Base-by-base conservation (phyloP, 2,888 invertebrate species). In the Heliconius hortense region DNA sequence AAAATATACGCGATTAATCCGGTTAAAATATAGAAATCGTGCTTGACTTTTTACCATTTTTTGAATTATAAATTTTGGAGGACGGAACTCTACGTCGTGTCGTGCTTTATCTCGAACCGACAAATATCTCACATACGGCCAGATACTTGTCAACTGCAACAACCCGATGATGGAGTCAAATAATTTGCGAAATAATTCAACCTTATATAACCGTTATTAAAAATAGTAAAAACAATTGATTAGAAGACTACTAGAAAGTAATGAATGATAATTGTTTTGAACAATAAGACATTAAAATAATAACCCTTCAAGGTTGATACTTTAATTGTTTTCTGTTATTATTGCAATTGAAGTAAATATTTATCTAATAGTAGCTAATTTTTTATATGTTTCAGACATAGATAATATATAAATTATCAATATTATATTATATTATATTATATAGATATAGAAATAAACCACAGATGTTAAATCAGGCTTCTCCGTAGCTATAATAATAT, bases 201-300 rank as follows among this genome's bases (percentile, higher is more conserved):
- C 15, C 15, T 69, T 59, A 35, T 24, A 70, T 7, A 59, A 56
- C 24, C 10, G 21, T 18, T 24, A 28, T 24, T 28, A 56, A 56
- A 59, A 31, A 35, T 18, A n/a, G 15, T 63, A 63, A 21, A 63
- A 63, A 63, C 63, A 35, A 63, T 10, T 1, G 28, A 63, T 21
- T 63, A n/a, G 63, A 35, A 63, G 43, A 48, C 43, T 48, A 48
- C 43, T 48, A 48, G 70, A 70, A 70, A 70, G 70, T 70, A 35
- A 59, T 70, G 31, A 43, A 48, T 62, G 31, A 62, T 62, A 74
- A 69, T 69, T 63, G 31, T 69, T 74, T 53, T 48, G 53, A 68
- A 69, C 74, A 74, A 69, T 74, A 59, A 70, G 35, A 59, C 70
- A 70, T 70, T 70, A 70, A 18, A 70, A 70, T 70, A 70, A 70